Conservation (phyloP, 2,888 invertebrate genomes). For the Beris chalybata region DNA sequence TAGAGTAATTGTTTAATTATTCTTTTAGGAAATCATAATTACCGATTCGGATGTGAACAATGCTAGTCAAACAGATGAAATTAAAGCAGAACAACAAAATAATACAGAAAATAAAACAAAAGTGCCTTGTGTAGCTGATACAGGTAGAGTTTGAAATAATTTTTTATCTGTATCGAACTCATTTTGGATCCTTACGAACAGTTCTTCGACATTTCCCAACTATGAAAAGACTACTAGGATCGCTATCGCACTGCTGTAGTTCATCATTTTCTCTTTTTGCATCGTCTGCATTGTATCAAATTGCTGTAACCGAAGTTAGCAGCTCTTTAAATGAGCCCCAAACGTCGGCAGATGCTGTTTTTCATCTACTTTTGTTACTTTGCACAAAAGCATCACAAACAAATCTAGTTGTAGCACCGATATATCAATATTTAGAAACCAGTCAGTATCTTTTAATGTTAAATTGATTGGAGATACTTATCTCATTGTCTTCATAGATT, state of each 20-base stretch:
- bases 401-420: conserved; percentile 73
- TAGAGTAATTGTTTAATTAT: neutral
- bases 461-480: neutral
- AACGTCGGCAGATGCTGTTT: conserved; percentile 85
- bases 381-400: conserved; percentile 76
- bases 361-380: conserved; percentile 76
- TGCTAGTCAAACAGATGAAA: conserved; percentile 78
- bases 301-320: conserved; percentile 48
- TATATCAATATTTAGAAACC: conserved; percentile 68
- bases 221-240: conserved; percentile 80
- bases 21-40: conserved; percentile 52
- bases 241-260: conserved; percentile 75
- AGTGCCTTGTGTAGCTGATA: conserved; percentile 74
- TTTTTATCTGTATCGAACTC: neutral
- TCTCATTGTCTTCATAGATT: conserved; percentile 43
- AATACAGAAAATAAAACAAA: conserved; percentile 57
- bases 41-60: conserved; percentile 56
- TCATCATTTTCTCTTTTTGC: conserved; percentile 70
- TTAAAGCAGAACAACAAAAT: conserved; percentile 71
- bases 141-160: conserved; percentile 56
- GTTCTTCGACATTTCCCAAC: conserved; percentile 76
- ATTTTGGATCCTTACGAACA: conserved; percentile 45
- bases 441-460: conserved; percentile 43
- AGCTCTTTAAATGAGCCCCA: conserved; percentile 63
- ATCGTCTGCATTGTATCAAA: conserved; percentile 57